Evolutionary conservation across 92 coral and sea anemone genomes (phyloP).

Genomic region (Meandrina meandrites): DNA sequence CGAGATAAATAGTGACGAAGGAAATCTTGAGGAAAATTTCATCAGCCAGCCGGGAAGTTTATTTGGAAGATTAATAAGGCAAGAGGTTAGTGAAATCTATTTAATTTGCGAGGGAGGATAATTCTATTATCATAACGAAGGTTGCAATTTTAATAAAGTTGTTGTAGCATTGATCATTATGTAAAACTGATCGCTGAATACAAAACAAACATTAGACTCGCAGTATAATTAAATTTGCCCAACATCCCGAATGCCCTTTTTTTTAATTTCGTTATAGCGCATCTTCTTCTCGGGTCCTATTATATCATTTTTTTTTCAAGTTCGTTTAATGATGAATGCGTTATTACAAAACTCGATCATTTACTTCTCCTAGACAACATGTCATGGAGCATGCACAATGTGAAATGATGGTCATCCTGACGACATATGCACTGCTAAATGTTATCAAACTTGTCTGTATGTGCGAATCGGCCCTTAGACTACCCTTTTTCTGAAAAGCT

Average conservation of each 20-base stretch:
- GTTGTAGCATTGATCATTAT: background rate
- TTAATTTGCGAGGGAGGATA: background rate
- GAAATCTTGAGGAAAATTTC: background rate
- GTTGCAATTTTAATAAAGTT: background rate
- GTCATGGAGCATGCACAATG: too few relatives aligned
- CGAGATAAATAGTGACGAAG: slow-evolving; percentile 27
- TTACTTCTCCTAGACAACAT: too few relatives aligned
- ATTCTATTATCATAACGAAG: background rate
- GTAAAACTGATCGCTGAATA: background rate
- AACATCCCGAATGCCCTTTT: background rate
- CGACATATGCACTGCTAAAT: too few relatives aligned
- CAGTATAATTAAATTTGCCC: background rate
- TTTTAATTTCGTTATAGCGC: background rate
- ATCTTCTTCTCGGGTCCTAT: too few relatives aligned
- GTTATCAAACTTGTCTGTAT: too few relatives aligned
- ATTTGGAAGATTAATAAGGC: background rate
- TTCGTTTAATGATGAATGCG: too few relatives aligned
- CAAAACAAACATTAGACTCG: background rate
- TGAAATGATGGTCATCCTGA: too few relatives aligned
- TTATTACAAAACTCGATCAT: too few relatives aligned
- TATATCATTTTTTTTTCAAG: too few relatives aligned
- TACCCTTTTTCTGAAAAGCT: too few relatives aligned
- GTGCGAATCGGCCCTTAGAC: too few relatives aligned
- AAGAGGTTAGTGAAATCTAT: background rate
- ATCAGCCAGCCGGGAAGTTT: background rate